Evolutionary conservation across 2,888 invertebrate genomes (phyloP), one percentile per base, ranked within the genome.

Genomic region (Altica lythri): DNA sequence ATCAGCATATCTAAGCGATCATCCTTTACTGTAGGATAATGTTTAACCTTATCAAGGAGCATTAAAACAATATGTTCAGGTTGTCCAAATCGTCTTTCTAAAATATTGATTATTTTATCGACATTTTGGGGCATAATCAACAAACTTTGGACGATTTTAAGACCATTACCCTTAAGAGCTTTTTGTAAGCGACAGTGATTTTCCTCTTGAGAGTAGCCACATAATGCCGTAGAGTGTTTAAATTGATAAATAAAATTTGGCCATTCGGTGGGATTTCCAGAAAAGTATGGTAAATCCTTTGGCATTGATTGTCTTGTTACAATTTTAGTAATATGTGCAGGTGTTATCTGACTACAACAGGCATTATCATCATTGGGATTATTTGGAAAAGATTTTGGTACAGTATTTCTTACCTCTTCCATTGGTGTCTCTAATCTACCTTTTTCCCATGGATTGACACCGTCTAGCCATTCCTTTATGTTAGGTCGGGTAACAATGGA

Each of bases 41-140:
- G 4, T 22, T 22, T 22, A 5, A 22, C 22, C 22, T 22, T 22
- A 22, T 22, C 22, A n/a, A n/a, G n/a, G n/a, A n/a, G n/a, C n/a
- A n/a, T n/a, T n/a, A n/a, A n/a, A n/a, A n/a, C n/a, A n/a, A n/a
- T n/a, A n/a, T n/a, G n/a, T n/a, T n/a, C n/a, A n/a, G n/a, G n/a
- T n/a, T n/a, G n/a, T n/a, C n/a, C n/a, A n/a, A n/a, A n/a, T n/a
- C n/a, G n/a, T n/a, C n/a, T n/a, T n/a, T n/a, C n/a, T n/a, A n/a
- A n/a, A 22, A 22, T 22, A 19, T 19, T 17, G n/a, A 42, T 42
- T 17, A 42, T 42, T 22, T 27, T 43, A 22, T 22, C 43, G n/a
- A 43, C 43, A 43, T 43, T 43, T 22, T 43, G 22, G 6, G 43
- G 43, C 43, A 43, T 43, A 22, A 43, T 43, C 13, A 43, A 22